Base-by-base conservation (phyloP, 2,888 invertebrate species). In the Bimastos eiseni region DNA sequence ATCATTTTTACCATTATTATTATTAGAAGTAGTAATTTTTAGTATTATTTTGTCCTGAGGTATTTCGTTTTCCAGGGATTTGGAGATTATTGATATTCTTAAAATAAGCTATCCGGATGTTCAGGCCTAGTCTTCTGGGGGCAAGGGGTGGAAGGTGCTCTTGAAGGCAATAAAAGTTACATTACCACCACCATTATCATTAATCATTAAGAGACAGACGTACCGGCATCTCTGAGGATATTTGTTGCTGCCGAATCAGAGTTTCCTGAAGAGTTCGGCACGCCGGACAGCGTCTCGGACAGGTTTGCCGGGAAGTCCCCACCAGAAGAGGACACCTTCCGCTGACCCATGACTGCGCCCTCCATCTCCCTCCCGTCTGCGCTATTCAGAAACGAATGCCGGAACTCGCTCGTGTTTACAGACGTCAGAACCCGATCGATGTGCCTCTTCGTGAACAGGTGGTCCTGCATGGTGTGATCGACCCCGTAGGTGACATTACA, bases 381-480 rank as follows among this genome's bases (percentile, higher is more conserved):
- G 86, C 86, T 17, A 21, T 17, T 24, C 36, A 21, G 15, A 86
- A 36, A 34, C 86, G 86, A 86, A 0, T 37, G 37, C 17, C 30
- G 86, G 34, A 86, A 86, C 37, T 86, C 86, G 86, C 36, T 86
- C 86, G 21, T 37, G 88, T 41, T 91, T 83, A 30, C 90, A 3
- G 89, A 90, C 90, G 33, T 49, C 89, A 90, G 91, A 89, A 99
- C 97, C 92, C 97, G 96, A 92, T 97, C 97, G 94, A 99, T 98
- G 95, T 99, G 99, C 92, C 97, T 97, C 93, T 97, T 97, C 91
- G 98, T 98, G 95, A 99, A 99, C 93, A 99, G 97, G 95, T 99
- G 99, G 95, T 99, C 98, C 96, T 99, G 98, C 93, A 99, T 97
- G 91, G 98, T 98, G 94, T 98, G 97, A 95, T 98, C 98, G 95